phyloP scores from a whole-genome alignment of 2,888 invertebrate species.

The Noctua pronuba region DNA sequence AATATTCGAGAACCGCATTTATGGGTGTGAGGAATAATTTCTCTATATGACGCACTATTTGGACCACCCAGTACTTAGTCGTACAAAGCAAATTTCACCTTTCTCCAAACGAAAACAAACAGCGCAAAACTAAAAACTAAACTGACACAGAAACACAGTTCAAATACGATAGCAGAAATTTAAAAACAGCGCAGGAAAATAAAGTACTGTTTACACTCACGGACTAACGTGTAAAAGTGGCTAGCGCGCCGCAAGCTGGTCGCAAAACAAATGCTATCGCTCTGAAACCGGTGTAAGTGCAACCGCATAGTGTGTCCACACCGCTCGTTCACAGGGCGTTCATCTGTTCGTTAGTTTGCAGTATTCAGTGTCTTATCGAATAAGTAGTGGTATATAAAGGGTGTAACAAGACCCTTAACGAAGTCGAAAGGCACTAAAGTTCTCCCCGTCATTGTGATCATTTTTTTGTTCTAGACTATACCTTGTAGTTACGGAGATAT shows the following conservation, averaged over 20 bases:
- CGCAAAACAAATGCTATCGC: conserved; percentile 52
- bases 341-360: not conserved
- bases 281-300: conserved; percentile 39
- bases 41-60: too few relatives aligned
- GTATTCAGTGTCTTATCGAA: not conserved
- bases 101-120: not conserved
- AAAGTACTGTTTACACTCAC: conserved; percentile 20
- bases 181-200: conserved; percentile 25
- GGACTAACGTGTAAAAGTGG: conserved; percentile 38
- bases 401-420: too few relatives aligned
- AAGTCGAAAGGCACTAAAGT: too few relatives aligned
- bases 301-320: conserved; percentile 29
- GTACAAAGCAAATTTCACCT: not conserved
- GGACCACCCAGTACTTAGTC: too few relatives aligned
- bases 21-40: too few relatives aligned
- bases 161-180: conserved; percentile 22
- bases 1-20: too few relatives aligned
- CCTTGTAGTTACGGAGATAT: too few relatives aligned
- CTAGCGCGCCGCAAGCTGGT: conserved; percentile 8
- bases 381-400: not conserved
- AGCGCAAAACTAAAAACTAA: not conserved
- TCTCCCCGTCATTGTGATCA: too few relatives aligned
- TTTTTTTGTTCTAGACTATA: too few relatives aligned
- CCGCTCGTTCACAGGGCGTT: not conserved
- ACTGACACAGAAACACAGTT: conserved; percentile 13